A percentile compares a stretch with the other conserved stretches of the same genome.
These are phyloP conservation scores for Pteronura brasiliensis DNA, from an alignment of 2,113 vertebrate genomes.

Conservation along the genomic window DNA sequence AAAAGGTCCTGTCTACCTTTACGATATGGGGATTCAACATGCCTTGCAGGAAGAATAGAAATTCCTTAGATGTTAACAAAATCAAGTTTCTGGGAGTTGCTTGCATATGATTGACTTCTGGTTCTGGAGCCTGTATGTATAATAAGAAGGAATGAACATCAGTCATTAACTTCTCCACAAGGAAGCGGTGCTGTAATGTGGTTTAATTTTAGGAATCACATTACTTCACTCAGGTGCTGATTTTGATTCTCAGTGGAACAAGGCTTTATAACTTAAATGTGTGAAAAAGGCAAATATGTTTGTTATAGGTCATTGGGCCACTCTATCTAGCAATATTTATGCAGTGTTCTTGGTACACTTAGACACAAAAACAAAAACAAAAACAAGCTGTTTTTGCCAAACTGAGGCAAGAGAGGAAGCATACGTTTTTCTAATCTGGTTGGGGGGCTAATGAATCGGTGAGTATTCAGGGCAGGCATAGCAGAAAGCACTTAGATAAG, in stretches of 20 bases:
- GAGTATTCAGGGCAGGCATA: not conserved
- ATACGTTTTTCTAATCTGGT: conserved; percentile 47
- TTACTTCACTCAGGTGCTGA: not conserved
- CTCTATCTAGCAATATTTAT: not conserved
- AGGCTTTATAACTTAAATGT: not conserved
- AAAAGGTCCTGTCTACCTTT: not conserved
- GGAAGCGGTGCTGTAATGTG: not conserved
- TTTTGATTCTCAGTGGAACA: not conserved
- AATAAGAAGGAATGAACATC: not conserved
- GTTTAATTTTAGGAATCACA: conserved; percentile 27
- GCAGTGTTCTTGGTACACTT: not conserved
- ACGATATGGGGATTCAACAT: not conserved
- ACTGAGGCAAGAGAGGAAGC: conserved; percentile 36
- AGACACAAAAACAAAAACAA: not conserved
- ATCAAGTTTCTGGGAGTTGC: not conserved
- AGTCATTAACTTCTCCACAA: not conserved
- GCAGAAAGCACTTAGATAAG: conserved; percentile 60
- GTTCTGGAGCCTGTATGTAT: not conserved
- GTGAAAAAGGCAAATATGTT: not conserved
- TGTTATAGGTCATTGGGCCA: not conserved
- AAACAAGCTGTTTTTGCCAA: conserved; percentile 41
- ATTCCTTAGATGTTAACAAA: not conserved
- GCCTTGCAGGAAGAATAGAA: not conserved
- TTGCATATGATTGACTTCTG: not conserved
- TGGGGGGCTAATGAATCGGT: conserved; percentile 44